Evolutionary conservation across 2,888 invertebrate genomes (phyloP).

Genomic region (Tromatobia lineatoria): DNA sequence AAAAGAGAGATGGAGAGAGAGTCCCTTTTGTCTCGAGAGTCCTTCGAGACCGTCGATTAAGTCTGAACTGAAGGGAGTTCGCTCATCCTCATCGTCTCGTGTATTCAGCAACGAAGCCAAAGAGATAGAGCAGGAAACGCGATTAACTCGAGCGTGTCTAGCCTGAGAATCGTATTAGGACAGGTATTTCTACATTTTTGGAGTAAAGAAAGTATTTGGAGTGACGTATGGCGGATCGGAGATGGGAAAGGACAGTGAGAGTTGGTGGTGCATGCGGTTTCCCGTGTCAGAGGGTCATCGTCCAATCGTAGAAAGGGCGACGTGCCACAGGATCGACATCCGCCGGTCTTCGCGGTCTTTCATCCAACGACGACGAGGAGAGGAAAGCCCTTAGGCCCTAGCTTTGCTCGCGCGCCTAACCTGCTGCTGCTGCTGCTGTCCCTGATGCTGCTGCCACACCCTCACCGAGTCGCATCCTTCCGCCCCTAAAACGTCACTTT

Average conservation of each 20-base stretch:
- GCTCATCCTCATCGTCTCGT: slow-evolving; percentile 32
- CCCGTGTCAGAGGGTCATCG: slow-evolving; percentile 43
- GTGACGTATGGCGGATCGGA: neutral
- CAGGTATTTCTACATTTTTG: slow-evolving; percentile 44
- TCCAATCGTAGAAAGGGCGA: slow-evolving; percentile 17
- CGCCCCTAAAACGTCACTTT: slow-evolving; percentile 77
- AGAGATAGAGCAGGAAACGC: slow-evolving; percentile 62
- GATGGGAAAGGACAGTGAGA: slow-evolving; percentile 56
- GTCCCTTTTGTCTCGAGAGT: slow-evolving; percentile 65
- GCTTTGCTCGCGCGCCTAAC: slow-evolving; percentile 52
- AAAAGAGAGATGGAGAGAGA: slow-evolving; percentile 38
- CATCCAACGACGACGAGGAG: slow-evolving; percentile 70
- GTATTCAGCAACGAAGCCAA: neutral
- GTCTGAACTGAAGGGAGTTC: slow-evolving; percentile 25
- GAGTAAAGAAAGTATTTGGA: slow-evolving; percentile 16
- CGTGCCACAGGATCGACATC: slow-evolving; percentile 75
- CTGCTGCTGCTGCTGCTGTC: slow-evolving; percentile 44
- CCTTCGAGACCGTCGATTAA: slow-evolving; percentile 65
- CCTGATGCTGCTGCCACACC: slow-evolving; percentile 77
- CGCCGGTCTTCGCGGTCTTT: slow-evolving; percentile 79
- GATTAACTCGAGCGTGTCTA: slow-evolving; percentile 68
- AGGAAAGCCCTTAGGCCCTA: slow-evolving; percentile 10
- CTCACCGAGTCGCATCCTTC: slow-evolving; percentile 80
- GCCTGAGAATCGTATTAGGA: slow-evolving; percentile 60
- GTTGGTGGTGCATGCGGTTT: slow-evolving; percentile 49